Base-by-base conservation (phyloP, 1,140 invertebrate species). In the Melipona quadrifasciata region DNA sequence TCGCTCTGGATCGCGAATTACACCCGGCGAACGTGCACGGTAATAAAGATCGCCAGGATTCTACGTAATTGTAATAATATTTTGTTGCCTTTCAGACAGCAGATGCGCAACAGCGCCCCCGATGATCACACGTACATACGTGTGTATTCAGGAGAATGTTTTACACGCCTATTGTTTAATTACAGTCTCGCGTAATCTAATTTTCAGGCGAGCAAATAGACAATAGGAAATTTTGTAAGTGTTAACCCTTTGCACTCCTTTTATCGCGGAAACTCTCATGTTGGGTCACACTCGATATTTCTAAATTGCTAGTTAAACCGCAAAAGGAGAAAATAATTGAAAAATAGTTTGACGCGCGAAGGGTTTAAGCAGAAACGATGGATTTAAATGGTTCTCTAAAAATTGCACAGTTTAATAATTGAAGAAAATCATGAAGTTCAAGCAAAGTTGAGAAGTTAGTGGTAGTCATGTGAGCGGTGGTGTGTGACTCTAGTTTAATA, bases 1-100 rank as follows among this genome's bases (percentile, higher is more conserved):
- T 82, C 74, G 61, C n/a, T 19, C n/a, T n/a, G 47, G 64, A 81
- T 81, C 68, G 51, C n/a, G 58, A 21, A n/a, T 27, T 51, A n/a
- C 16, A n/a, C 10, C 21, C 71, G 53, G 79, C 51, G 19, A 74
- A 55, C 55, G 58, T 39, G 39, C 71, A 31, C 53, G 1, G 3
- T 39, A 72, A 81, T 11, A 70, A 34, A 55, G 71, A 65, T 73
- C 8, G n/a, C 39, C n/a, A 17, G 31, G 47, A 55, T 75, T 24
- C 51, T 39, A 68, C 51, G 24, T 82, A 67, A 74, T 82, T 64
- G 3, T 51, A 39, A 75, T 31, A 21, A 47, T 47, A 47, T 47
- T 76, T 76, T 16, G 61, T 34, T 57, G 12, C 12, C 24, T 65
- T 61, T n/a, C n/a, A n/a, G 27, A 12, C 73, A 16, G 3, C 6